Percentiles rank a stretch among this genome's conserved stretches.
Conservation (phyloP, 2,797 vertebrate genomes). For the Aphelocoma californica region DNA sequence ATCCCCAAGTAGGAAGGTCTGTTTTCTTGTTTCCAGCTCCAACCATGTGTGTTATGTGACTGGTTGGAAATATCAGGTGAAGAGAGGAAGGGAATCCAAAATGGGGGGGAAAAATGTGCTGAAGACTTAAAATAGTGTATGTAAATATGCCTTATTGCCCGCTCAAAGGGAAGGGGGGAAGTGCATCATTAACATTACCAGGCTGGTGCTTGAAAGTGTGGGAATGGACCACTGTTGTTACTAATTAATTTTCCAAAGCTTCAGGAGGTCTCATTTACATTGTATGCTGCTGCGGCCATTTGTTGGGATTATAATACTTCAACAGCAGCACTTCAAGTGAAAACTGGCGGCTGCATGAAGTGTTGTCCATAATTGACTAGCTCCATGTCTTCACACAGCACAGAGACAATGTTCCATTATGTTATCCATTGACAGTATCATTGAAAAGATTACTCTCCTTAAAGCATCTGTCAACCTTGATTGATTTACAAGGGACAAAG, state of each 20-base stretch:
- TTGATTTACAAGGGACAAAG: conserved; percentile 77
- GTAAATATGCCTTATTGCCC: conserved; percentile 63
- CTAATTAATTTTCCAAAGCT: conserved; percentile 74
- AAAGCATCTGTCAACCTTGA: conserved; percentile 77
- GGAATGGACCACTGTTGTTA: conserved; percentile 71
- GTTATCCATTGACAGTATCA: conserved; percentile 75
- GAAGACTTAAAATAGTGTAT: conserved; percentile 60
- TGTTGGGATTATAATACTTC: conserved; percentile 74
- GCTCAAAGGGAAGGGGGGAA: conserved; percentile 35
- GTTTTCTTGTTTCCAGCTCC: background rate
- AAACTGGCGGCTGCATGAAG: conserved; percentile 69
- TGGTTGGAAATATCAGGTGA: background rate
- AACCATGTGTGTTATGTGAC: background rate
- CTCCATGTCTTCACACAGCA: conserved; percentile 75
- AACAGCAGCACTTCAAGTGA: conserved; percentile 70
- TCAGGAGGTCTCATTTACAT: conserved; percentile 75
- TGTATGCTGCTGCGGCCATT: conserved; percentile 65
- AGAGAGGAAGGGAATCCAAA: conserved; percentile 4
- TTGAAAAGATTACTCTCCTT: conserved; percentile 78
- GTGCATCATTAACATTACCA: conserved; percentile 52
- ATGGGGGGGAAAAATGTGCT: background rate
- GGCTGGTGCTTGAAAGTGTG: conserved; percentile 68
- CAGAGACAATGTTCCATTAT: conserved; percentile 79
- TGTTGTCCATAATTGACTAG: conserved; percentile 77
- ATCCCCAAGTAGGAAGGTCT: background rate